Evolutionary conservation across 2,797 vertebrate species (phyloP).

Genomic region (Melopsittacus undulatus): DNA sequence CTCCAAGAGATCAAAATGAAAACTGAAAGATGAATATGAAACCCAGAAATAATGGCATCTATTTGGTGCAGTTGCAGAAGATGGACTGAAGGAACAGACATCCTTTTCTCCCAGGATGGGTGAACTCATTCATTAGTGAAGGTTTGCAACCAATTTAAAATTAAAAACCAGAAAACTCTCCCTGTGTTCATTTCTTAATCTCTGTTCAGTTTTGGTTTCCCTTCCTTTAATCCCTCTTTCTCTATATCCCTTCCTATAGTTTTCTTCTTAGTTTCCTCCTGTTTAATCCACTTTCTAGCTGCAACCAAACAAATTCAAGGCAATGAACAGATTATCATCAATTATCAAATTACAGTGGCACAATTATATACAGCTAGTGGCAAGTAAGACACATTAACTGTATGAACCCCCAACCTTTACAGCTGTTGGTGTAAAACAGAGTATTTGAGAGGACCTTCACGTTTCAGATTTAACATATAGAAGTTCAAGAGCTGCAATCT

Average conservation of each 20-base stretch:
- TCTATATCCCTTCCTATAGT: not conserved
- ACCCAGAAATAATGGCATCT: not conserved
- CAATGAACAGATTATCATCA: not conserved
- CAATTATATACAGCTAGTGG: not conserved
- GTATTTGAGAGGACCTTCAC: not conserved
- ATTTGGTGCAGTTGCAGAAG: not conserved
- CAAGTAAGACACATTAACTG: not conserved
- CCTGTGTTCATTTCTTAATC: not conserved
- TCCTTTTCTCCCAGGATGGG: not conserved
- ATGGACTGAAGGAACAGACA: not conserved
- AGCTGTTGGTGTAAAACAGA: not conserved
- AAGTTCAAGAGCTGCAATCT: not conserved
- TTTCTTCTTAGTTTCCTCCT: not conserved
- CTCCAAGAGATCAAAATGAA: not conserved
- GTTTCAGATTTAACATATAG: not conserved
- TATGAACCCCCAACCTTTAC: not conserved
- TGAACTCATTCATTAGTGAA: not conserved
- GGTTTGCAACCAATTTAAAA: not conserved
- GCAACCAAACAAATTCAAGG: not conserved
- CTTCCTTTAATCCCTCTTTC: not conserved
- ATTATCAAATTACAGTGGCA: not conserved
- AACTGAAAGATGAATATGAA: not conserved
- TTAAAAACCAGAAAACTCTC: not conserved
- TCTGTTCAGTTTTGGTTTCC: not conserved
- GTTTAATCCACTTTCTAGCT: not conserved